Evolutionary conservation across 1,140 invertebrate species (phyloP), one percentile per base, ranked within the genome.

Genomic region (Brachionus rubens): DNA sequence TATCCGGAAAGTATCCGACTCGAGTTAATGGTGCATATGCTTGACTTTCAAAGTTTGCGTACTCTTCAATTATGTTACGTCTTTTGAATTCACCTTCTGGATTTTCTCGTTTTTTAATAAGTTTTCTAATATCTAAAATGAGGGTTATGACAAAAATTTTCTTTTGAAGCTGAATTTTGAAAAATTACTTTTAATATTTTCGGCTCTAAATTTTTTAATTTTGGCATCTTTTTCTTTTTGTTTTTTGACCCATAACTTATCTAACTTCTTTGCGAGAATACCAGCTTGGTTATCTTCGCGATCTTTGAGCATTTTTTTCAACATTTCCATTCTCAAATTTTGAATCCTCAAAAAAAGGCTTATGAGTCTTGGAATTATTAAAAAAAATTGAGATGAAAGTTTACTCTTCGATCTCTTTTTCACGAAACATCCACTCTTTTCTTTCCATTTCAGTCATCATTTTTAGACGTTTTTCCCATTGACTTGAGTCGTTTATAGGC

Each of bases 371-470:
- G n/a, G n/a, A n/a, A n/a, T n/a, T n/a, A n/a, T n/a, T n/a, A 36
- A 36, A 36, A 36, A 5, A 36, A 5, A 5, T 36, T 36, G 1
- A 1, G 7, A 59, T 2, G 26, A 65, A 72, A 56, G 77, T 76
- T 76, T 78, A 83, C 82, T 83, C 82, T 79, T 84, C 83, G 79
- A 82, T 86, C 82, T 88, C 88, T 33, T 86, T 81, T 81, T 91
- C 89, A 77, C 89, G 82, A 59, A 88, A 87, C 1, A 86, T 84
- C 89, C 89, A 90, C 81, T 90, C 87, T 30, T 88, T 86, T 41
- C 84, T 81, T 80, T 90, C 89, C 77, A 90, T 86, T 16, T 87
- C 87, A 59, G 86, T 86, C 81, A 90, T 87, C 78, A 89, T 87
- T 75, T 83, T 83, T 26, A 83, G 81, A 48, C 87, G 81, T 62